Percentiles rank a stretch among this genome's conserved stretches.
phyloP scores from a whole-genome alignment of 2,888 invertebrate genomes.

The Leptogaster cylindrica region DNA sequence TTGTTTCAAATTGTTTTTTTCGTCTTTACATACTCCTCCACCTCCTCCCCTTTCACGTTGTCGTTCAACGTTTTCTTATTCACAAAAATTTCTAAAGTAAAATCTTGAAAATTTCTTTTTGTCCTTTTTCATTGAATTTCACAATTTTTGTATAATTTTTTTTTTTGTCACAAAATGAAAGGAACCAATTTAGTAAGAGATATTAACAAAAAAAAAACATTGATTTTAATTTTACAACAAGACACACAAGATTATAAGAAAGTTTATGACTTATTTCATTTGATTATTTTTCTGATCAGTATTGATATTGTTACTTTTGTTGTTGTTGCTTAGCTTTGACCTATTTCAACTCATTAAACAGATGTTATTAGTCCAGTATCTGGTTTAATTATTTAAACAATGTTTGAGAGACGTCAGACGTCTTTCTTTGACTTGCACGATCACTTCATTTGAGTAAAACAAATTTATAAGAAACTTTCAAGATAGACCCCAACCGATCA shows the following conservation, averaged over 20 bases:
- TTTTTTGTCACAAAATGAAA: too few species aligned
- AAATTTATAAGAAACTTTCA: too few species aligned
- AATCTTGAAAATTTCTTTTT: not conserved
- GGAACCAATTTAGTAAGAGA: too few species aligned
- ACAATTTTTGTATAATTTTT: not conserved
- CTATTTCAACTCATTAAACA: not conserved
- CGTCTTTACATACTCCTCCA: too few species aligned
- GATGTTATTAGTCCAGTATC: not conserved
- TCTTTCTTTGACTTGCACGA: not conserved
- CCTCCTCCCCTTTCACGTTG: too few species aligned
- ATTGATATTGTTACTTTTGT: too few species aligned
- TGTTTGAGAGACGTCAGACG: not conserved
- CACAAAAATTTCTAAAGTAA: not conserved
- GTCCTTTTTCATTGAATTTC: not conserved
- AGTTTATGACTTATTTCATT: slow-evolving; percentile 13
- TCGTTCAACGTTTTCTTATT: not conserved
- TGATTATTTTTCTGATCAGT: too few species aligned
- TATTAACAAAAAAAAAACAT: not conserved
- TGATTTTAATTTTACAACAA: not conserved
- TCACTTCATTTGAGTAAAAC: slow-evolving; percentile 8
- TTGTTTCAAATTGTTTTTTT: too few species aligned
- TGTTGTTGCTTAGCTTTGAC: too few species aligned
- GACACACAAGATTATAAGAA: not conserved
- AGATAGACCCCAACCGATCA: slow-evolving; percentile 38
- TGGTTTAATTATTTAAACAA: not conserved